Conservation (phyloP, 2,888 invertebrate genomes). For the Lysandra coridon region DNA sequence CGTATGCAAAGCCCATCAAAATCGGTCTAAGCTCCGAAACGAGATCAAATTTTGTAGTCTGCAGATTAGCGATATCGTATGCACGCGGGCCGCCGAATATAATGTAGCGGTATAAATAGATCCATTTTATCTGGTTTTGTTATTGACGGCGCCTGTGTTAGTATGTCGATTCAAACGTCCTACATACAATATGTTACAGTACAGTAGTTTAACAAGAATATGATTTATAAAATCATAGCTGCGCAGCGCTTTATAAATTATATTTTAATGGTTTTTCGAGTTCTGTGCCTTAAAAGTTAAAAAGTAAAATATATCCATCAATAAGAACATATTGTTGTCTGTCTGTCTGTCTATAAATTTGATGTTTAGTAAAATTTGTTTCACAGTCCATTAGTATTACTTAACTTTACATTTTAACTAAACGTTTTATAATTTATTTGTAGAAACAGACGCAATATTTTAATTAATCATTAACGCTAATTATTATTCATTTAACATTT, state of each 20-base stretch:
- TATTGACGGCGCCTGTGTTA: not conserved
- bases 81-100: not conserved
- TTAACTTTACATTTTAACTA: not conserved
- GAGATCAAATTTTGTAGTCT: not conserved
- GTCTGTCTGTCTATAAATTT: too few species aligned
- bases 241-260: too few species aligned
- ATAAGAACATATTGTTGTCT: too few species aligned
- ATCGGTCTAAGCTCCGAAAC: too few species aligned
- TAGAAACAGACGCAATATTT: not conserved
- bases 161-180: not conserved
- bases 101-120: conserved; percentile 7
- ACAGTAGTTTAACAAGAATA: not conserved
- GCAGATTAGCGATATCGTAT: not conserved
- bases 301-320: too few species aligned
- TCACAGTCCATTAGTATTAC: not conserved
- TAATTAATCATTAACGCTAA: not conserved
- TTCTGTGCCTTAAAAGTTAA: too few species aligned
- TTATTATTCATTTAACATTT: not conserved
- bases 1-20: too few species aligned
- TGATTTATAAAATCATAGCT: not conserved
- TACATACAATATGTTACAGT: not conserved
- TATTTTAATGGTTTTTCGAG: too few species aligned
- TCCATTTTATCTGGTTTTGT: not conserved
- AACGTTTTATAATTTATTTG: not conserved
- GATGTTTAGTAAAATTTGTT: too few species aligned